These are phyloP conservation scores for Ophion obscuratus DNA, from an alignment of 2,888 invertebrate species.

Conservation along the genomic window DNA sequence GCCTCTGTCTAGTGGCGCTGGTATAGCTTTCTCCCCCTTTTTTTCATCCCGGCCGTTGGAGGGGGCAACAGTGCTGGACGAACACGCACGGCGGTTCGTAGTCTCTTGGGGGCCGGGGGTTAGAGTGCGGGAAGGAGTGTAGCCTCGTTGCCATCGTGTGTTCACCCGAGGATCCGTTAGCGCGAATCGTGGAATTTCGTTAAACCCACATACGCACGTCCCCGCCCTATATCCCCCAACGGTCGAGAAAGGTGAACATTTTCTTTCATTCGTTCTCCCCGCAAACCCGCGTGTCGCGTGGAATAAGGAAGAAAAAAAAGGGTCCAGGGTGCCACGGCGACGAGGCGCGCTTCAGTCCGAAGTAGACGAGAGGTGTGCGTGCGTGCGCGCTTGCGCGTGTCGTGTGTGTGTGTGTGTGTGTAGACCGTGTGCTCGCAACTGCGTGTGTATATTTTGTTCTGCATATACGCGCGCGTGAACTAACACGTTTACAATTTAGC, in stretches of 20 bases:
- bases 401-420: conserved; percentile 16
- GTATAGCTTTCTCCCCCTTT: neutral
- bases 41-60: neutral
- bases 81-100: conserved; percentile 26
- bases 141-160: conserved; percentile 21
- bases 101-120: conserved; percentile 40
- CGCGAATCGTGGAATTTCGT: conserved; percentile 33
- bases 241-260: conserved; percentile 2
- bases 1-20: conserved; percentile 17
- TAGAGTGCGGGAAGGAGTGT: conserved; percentile 35
- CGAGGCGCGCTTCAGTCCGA: conserved; percentile 39
- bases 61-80: conserved; percentile 14
- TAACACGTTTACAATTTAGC: conserved; percentile 57
- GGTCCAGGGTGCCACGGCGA: conserved; percentile 29
- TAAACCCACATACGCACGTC: conserved; percentile 19
- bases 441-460: conserved; percentile 37
- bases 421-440: neutral
- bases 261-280: neutral
- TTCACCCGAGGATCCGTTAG: conserved; percentile 25
- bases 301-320: conserved; percentile 7
- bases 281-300: conserved; percentile 18
- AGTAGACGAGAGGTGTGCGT: conserved; percentile 43
- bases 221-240: neutral
- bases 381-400: conserved; percentile 26
- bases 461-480: conserved; percentile 46